Base-by-base conservation (phyloP, 2,113 vertebrate genomes). In the Hyperopisus bebe region DNA sequence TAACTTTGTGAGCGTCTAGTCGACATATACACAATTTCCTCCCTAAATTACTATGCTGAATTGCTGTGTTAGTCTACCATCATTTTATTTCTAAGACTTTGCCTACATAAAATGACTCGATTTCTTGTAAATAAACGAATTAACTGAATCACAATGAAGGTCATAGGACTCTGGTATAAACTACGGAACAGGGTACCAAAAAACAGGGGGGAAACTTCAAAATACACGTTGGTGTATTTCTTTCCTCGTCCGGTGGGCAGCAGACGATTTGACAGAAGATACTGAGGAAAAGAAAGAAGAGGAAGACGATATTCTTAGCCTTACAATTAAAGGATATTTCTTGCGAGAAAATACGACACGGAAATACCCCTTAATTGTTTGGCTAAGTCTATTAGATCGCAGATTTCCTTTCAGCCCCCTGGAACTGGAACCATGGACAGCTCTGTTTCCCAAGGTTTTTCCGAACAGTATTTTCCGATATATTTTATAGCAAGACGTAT, bases 251-350 rank as follows among this genome's bases (percentile, higher is more conserved):
- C n/a, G 15, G 19, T 80, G 83, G 83, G 24, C 44, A 50, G 47
- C 47, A 47, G 44, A 13, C 15, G 86, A 88, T 31, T 83, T 31
- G 1, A 39, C 27, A 84, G 88, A 87, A 89, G 84, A 90, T 42
- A 8, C 31, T 44, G 50, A 53, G 47, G 47, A 55, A 42, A 86
- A 50, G 44, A 35, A 62, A 51, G 87, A 87, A 42, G 86, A 50
- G 13, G 19, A 88, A 47, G 24, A 88, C 92, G 55, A 94, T 94
- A 94, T 92, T 91, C 95, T 93, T 95, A 95, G 89, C 92, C 77
- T 96, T 96, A 96, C 96, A 96, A 96, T 96, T 96, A 96, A 96
- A 96, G 96, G 95, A 96, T 96, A 96, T 96, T 96, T 96, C 96
- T 95, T 95, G 94, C 87, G 91, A 93, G 90, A 87, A 82, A 89